phyloP scores from a whole-genome alignment of 2,113 vertebrate species.

The Artemisiospiza belli region DNA sequence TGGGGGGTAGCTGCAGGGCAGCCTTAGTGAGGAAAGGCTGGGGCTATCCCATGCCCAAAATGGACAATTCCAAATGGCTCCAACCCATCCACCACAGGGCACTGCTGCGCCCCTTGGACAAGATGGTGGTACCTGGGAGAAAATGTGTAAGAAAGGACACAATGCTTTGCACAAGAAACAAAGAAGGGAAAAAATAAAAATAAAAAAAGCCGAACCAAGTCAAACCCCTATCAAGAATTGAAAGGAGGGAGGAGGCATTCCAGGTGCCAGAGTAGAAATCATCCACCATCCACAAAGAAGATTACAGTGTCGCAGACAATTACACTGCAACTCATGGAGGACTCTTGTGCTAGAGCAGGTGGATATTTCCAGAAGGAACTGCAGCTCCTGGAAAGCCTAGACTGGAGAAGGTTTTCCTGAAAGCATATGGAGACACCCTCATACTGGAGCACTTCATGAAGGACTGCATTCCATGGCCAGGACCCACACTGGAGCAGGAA shows the following conservation, averaged over 20 bases:
- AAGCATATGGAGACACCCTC: background rate
- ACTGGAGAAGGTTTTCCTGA: background rate
- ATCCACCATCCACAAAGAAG: background rate
- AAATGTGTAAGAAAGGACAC: background rate
- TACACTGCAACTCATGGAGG: fast-evolving
- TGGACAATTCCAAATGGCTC: fast-evolving
- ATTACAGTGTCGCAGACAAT: background rate
- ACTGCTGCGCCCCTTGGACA: background rate
- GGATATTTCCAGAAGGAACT: background rate
- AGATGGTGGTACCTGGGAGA: fast-evolving
- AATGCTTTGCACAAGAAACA: background rate
- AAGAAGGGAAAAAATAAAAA: background rate
- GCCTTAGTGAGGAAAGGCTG: fast-evolving
- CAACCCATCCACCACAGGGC: fast-evolving
- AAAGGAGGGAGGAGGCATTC: background rate
- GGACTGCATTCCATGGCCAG: background rate
- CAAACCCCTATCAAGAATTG: background rate
- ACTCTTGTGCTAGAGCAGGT: background rate
- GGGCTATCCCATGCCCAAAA: fast-evolving
- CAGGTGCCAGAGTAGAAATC: background rate
- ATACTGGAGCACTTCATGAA: background rate
- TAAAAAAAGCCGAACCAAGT: background rate
- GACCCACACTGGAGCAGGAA: background rate
- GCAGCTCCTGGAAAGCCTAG: background rate
- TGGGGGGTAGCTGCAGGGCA: background rate